Evolutionary conservation across 1,140 invertebrate genomes (phyloP).

Genomic region (Dolichoris vasculosae): DNA sequence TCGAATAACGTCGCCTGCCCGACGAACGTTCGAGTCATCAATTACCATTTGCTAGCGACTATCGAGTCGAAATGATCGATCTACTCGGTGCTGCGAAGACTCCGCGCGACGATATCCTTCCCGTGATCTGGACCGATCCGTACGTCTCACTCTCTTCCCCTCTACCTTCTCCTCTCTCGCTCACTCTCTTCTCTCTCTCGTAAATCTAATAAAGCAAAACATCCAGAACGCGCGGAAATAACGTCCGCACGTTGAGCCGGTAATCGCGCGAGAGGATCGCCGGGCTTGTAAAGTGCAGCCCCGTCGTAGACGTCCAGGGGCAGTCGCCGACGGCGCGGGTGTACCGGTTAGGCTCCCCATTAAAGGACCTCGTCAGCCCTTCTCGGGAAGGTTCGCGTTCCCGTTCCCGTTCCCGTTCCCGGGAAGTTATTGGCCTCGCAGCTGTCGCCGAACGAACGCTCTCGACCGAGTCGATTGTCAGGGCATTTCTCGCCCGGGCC

Average conservation of each 20-base stretch:
- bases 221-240: background rate
- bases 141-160: too few species aligned
- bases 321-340: background rate
- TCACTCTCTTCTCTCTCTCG: background rate
- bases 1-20: background rate
- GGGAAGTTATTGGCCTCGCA: slow-evolving; percentile 73
- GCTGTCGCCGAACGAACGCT: slow-evolving; percentile 68
- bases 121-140: background rate
- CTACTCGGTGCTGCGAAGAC: background rate
- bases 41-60: slow-evolving; percentile 28
- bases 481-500: slow-evolving; percentile 65
- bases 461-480: slow-evolving; percentile 71
- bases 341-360: slow-evolving; percentile 3
- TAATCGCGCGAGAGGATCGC: slow-evolving; percentile 1
- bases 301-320: background rate
- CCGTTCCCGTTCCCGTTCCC: background rate
- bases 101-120: background rate
- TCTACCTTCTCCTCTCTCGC: background rate
- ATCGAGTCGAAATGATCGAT: slow-evolving; percentile 42
- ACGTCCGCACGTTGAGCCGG: background rate
- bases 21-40: slow-evolving; percentile 11
- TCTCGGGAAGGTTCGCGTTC: background rate
- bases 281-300: background rate
- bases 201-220: slow-evolving; percentile 32
- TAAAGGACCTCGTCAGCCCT: slow-evolving; percentile 28